A percentile compares a stretch with the other conserved stretches of the same genome.
These are phyloP conservation scores for Malthinus seriepunctatus DNA, from an alignment of 2,888 invertebrate genomes.

Conservation along the genomic window DNA sequence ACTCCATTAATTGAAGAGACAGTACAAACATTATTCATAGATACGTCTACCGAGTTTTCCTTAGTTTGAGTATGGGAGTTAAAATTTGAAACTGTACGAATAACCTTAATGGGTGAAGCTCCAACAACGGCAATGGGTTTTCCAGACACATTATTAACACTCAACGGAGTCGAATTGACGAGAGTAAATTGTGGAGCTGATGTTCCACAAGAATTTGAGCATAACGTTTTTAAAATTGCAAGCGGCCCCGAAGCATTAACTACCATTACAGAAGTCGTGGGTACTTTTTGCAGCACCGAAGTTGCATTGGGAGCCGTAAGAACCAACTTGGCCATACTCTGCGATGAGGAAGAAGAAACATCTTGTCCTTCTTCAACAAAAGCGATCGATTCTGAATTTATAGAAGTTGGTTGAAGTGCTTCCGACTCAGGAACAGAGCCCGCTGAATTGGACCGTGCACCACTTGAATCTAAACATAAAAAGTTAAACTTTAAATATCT, in stretches of 20 bases:
- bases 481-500: not conserved
- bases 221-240: conserved; percentile 51
- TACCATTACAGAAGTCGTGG: conserved; percentile 50
- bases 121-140: conserved; percentile 51
- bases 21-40: not conserved
- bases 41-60: conserved; percentile 12
- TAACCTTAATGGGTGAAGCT: conserved; percentile 50
- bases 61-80: conserved; percentile 6
- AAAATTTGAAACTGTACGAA: conserved; percentile 42
- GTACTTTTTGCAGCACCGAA: conserved; percentile 43
- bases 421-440: conserved; percentile 31
- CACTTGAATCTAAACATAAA: conserved; percentile 37
- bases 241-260: conserved; percentile 50
- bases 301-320: conserved; percentile 33
- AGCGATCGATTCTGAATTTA: conserved; percentile 18
- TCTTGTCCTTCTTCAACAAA: conserved; percentile 8
- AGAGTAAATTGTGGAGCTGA: conserved; percentile 50
- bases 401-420: conserved; percentile 24
- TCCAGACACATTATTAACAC: conserved; percentile 44
- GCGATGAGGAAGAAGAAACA: conserved; percentile 16
- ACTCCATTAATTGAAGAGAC: conserved; percentile 16
- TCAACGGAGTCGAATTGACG: conserved; percentile 48
- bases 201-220: conserved; percentile 46
- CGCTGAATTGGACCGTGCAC: conserved; percentile 45
- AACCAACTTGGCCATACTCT: conserved; percentile 37